These are phyloP conservation scores for Xiphorhynchus erythropygius DNA, from an alignment of 2,797 vertebrate genomes.

Conservation along the genomic window DNA sequence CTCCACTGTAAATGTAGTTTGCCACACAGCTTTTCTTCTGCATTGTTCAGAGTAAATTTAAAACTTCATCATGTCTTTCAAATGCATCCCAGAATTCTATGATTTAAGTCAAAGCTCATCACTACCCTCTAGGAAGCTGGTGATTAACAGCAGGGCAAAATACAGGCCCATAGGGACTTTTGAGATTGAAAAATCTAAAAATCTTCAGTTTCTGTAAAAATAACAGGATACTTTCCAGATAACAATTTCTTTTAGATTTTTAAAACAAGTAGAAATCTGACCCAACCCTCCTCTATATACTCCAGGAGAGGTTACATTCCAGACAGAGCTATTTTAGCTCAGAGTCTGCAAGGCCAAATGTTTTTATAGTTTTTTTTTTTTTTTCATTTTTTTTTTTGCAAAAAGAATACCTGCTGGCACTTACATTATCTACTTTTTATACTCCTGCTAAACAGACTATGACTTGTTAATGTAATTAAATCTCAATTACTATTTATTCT, in stretches of 20 bases:
- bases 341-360: background rate
- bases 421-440: background rate
- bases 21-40: background rate
- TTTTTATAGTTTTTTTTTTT: background rate
- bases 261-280: background rate
- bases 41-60: background rate
- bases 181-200: background rate
- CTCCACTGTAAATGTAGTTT: background rate
- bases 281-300: background rate
- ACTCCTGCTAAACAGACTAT: background rate
- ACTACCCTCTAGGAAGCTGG: background rate
- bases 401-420: background rate
- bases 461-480: background rate
- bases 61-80: background rate
- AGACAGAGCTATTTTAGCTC: background rate
- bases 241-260: background rate
- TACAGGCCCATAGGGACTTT: background rate
- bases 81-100: background rate
- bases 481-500: background rate
- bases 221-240: background rate
- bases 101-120: background rate
- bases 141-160: background rate
- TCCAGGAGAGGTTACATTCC: background rate
- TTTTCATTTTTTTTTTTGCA: background rate
- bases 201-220: background rate